A percentile compares a stretch with the other conserved stretches of the same genome.
These are phyloP conservation scores for Aphaenogaster ashmeadi DNA, from an alignment of 1,140 invertebrate genomes.

Conservation along the genomic window DNA sequence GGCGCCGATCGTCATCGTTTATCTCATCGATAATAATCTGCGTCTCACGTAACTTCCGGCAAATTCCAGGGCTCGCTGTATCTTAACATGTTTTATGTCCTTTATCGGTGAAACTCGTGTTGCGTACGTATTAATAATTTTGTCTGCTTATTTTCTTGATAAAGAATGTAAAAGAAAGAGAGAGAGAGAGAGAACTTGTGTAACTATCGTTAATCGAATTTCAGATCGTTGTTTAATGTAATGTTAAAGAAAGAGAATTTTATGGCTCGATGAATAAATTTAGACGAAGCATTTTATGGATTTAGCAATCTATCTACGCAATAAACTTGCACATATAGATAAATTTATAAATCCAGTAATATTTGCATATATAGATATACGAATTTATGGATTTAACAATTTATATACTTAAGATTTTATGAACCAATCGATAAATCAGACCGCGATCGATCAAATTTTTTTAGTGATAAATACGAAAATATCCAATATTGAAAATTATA, in stretches of 20 bases:
- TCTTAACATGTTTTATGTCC: not conserved
- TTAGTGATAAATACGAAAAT: not conserved
- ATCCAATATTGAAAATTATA: constrained; percentile 3
- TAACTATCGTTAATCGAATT: constrained; percentile 29
- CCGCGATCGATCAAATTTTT: not conserved
- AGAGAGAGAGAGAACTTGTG: not conserved
- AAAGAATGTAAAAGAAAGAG: too few relatives aligned
- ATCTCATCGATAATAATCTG: constrained; percentile 71
- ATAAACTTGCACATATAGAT: constrained; percentile 11
- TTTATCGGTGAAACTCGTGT: constrained; percentile 35
- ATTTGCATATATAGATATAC: not conserved
- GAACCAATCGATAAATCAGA: not conserved
- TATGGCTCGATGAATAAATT: constrained; percentile 16
- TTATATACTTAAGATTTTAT: not conserved
- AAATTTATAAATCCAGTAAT: not conserved
- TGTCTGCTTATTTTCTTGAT: not conserved
- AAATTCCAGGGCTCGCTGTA: not conserved
- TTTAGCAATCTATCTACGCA: not conserved
- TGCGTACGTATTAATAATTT: not conserved
- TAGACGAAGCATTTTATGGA: constrained; percentile 8
- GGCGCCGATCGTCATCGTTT: constrained; percentile 73
- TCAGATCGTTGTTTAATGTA: constrained; percentile 4
- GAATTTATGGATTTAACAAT: not conserved
- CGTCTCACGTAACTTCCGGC: constrained; percentile 72
- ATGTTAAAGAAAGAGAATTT: not conserved